Conservation (phyloP, 2,888 invertebrate genomes). For the Cephus pulcher region DNA sequence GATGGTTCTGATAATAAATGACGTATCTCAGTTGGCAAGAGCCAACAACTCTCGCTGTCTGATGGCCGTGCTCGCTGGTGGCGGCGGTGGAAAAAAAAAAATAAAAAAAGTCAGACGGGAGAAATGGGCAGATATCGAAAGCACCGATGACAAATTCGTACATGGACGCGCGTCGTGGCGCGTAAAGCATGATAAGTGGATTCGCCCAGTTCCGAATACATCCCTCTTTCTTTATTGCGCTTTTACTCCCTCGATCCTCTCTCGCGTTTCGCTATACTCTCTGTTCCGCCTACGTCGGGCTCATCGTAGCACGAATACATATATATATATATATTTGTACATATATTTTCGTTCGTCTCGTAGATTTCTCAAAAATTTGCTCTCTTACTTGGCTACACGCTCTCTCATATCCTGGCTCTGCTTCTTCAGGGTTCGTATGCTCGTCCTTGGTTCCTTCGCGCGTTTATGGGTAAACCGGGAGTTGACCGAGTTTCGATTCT, state of each 20-base stretch:
- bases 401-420: not conserved
- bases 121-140: slow-evolving; percentile 34
- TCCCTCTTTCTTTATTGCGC: not conserved
- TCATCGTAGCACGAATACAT: not conserved
- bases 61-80: not conserved
- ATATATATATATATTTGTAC: not conserved
- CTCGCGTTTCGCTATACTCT: not conserved
- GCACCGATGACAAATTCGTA: slow-evolving; percentile 34
- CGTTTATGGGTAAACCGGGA: not conserved
- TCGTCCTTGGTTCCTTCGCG: not conserved
- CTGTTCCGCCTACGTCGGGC: not conserved
- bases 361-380: not conserved
- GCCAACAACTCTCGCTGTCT: not conserved
- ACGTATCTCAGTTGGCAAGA: not conserved
- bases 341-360: not conserved
- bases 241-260: not conserved
- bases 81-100: not conserved
- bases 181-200: slow-evolving; percentile 27
- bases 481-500: not conserved
- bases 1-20: slow-evolving; percentile 2
- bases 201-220: not conserved
- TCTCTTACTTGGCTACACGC: not conserved
- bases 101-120: slow-evolving; percentile 9
- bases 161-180: slow-evolving; percentile 22
- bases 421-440: not conserved